Evolutionary conservation across 2,113 vertebrate genomes (phyloP).

Genomic region (Nothoprocta perdicaria): DNA sequence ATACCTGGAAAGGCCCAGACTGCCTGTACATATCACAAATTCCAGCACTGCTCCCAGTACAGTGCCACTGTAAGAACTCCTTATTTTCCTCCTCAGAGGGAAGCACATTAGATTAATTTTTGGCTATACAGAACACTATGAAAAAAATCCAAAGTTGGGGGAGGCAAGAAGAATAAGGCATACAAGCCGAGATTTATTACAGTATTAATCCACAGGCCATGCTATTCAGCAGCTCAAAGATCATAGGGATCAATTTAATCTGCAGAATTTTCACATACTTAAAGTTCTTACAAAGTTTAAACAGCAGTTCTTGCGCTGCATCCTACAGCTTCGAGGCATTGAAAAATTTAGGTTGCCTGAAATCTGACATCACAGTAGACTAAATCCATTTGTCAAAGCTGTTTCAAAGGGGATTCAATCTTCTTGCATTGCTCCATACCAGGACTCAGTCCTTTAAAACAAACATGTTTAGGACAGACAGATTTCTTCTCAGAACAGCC

Average conservation of each 20-base stretch:
- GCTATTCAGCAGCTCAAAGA: conserved; percentile 7
- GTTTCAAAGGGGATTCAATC: neutral
- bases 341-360: neutral
- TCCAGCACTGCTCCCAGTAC: neutral
- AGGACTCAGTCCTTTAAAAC: neutral
- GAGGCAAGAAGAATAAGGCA: neutral
- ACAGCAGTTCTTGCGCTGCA: neutral
- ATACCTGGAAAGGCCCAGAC: neutral
- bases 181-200: neutral
- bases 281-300: conserved; percentile 26
- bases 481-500: neutral
- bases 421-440: neutral
- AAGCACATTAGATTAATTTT: neutral
- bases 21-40: neutral
- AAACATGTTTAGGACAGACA: neutral
- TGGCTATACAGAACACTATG: neutral
- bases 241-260: conserved; percentile 36
- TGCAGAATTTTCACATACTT: conserved; percentile 47
- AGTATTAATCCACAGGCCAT: conserved; percentile 9
- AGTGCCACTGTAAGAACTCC: neutral
- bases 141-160: neutral
- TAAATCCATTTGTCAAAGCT: neutral
- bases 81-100: neutral
- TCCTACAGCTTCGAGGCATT: neutral
- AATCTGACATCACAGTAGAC: neutral